Evolutionary conservation across 2,888 invertebrate species (phyloP).

Genomic region (Hyppa rectilinea): DNA sequence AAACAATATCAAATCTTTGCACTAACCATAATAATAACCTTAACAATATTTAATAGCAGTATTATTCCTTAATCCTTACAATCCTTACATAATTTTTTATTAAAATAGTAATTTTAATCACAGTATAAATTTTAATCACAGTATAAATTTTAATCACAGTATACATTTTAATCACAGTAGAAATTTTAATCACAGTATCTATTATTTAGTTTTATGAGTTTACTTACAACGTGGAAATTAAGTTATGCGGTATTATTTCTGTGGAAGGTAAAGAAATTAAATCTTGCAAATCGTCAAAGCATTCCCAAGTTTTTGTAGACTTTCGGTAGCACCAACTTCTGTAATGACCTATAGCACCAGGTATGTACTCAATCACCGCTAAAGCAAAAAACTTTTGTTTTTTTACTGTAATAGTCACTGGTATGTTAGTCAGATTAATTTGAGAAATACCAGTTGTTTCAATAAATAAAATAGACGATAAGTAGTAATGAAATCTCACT

Average conservation of each 20-base stretch:
- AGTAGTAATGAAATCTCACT: constrained; percentile 18
- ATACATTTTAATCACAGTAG: constrained; percentile 7
- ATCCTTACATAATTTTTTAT: background rate
- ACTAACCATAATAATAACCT: background rate
- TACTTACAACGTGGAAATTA: constrained; percentile 14
- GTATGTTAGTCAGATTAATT: constrained; percentile 8
- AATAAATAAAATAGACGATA: constrained; percentile 6
- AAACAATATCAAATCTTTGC: constrained; percentile 2
- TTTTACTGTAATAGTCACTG: constrained; percentile 10
- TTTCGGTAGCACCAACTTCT: constrained; percentile 25
- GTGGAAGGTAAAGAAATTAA: constrained; percentile 20
- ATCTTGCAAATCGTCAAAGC: constrained; percentile 13
- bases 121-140: constrained; percentile 8
- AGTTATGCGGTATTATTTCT: constrained; percentile 20
- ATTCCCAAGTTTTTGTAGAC: constrained; percentile 21
- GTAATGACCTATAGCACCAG: constrained; percentile 17
- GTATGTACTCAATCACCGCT: constrained; percentile 21
- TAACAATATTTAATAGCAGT: too few species aligned
- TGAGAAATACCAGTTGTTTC: constrained; percentile 15
- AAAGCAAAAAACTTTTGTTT: constrained; percentile 13
- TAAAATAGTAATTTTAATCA: background rate
- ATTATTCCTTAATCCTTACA: background rate
- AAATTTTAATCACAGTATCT: background rate
- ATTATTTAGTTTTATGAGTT: constrained; percentile 5
- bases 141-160: constrained; percentile 12